These are phyloP conservation scores for Miichthys miiuy DNA, from an alignment of 2,797 vertebrate genomes.

Conservation along the genomic window DNA sequence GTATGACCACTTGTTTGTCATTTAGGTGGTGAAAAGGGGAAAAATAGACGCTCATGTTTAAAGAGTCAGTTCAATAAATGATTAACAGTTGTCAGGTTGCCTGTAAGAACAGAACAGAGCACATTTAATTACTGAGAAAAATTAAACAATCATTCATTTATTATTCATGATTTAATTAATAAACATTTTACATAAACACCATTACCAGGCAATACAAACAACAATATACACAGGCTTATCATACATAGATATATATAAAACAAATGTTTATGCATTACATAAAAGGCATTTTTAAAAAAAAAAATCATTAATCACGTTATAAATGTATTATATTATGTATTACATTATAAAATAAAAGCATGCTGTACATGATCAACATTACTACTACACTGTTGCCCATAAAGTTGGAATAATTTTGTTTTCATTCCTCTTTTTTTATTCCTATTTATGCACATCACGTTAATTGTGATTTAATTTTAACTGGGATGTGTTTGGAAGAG, in stretches of 20 bases:
- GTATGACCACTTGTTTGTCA: neutral
- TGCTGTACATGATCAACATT: too few relatives aligned
- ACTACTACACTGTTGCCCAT: too few relatives aligned
- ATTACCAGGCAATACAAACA: neutral
- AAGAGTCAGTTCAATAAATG: too few relatives aligned
- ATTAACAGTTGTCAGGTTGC: too few relatives aligned
- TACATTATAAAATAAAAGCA: too few relatives aligned
- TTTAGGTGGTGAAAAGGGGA: too few relatives aligned
- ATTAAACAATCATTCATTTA: neutral
- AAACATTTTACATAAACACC: neutral
- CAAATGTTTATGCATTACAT: neutral
- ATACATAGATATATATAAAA: neutral
- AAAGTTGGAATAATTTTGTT: too few relatives aligned
- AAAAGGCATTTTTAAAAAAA: neutral
- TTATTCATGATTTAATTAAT: neutral
- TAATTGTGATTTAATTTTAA: too few relatives aligned
- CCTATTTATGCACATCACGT: too few relatives aligned
- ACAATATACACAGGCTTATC: too few relatives aligned
- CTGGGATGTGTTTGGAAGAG: too few relatives aligned
- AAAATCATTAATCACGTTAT: conserved; percentile 2
- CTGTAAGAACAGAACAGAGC: neutral
- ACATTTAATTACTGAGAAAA: neutral
- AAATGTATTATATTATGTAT: neutral
- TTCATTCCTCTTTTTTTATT: too few relatives aligned
- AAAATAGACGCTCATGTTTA: neutral